These are phyloP conservation scores for Rhagophthalmus giganteus DNA, from an alignment of 2,888 invertebrate genomes.

Conservation along the genomic window DNA sequence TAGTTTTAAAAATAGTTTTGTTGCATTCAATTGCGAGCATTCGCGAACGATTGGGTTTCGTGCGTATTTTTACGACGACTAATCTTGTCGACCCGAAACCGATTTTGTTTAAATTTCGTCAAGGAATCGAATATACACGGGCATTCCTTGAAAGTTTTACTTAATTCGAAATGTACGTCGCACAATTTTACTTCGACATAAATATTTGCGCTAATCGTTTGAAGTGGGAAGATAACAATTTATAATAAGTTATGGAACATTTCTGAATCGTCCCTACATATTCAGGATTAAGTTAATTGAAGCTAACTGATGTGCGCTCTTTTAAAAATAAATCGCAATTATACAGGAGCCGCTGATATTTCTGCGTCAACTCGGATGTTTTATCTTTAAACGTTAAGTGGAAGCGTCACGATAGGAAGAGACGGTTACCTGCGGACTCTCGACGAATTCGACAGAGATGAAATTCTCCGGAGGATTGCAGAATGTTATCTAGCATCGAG, in stretches of 20 bases:
- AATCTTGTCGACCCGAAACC: conserved; percentile 1
- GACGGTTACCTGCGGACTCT: no score
- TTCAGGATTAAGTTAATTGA: conserved; percentile 33
- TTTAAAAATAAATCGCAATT: conserved; percentile 38
- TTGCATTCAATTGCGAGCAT: conserved; percentile 14
- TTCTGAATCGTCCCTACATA: conserved; percentile 22
- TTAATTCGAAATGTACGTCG: conserved; percentile 28
- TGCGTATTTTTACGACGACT: conserved; percentile 7
- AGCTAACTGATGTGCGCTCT: conserved; percentile 30
- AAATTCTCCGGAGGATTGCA: conserved; percentile 13
- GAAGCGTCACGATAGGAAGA: conserved; percentile 30
- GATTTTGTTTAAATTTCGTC: conserved; percentile 20
- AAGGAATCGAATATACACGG: conserved; percentile 25
- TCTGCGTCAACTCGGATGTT: conserved; percentile 32
- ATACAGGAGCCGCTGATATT: conserved; percentile 35
- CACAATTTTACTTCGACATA: conserved; percentile 27
- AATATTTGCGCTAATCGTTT: conserved; percentile 37
- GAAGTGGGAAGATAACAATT: conserved; percentile 36
- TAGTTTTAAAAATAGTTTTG: conserved; percentile 7
- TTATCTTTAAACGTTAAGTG: conserved; percentile 35
- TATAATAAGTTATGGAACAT: conserved; percentile 35
- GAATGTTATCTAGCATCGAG: conserved; percentile 35
- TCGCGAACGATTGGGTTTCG: conserved; percentile 8
- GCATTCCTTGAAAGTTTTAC: conserved; percentile 31
- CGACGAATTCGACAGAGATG: conserved; percentile 14